A percentile compares a stretch with the other conserved stretches of the same genome.
Evolutionary conservation across 2,113 vertebrate genomes (phyloP).

Genomic region (Oriolus oriolus): DNA sequence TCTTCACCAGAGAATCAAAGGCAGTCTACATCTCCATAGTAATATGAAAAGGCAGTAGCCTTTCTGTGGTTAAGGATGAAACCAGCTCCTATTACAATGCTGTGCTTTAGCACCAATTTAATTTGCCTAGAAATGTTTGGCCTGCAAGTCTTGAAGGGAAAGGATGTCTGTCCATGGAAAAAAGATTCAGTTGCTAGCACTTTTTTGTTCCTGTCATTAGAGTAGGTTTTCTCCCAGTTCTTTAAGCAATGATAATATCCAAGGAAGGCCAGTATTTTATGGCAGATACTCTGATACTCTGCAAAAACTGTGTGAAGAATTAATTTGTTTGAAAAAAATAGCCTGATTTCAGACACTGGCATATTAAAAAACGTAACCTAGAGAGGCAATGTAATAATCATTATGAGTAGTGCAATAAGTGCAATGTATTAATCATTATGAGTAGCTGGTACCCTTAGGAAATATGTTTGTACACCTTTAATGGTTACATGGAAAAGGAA

Average conservation of each 20-base stretch:
- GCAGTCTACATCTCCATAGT: neutral
- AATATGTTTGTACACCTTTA: neutral
- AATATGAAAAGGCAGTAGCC: neutral
- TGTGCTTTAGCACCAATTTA: neutral
- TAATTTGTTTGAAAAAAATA: neutral
- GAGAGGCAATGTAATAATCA: neutral
- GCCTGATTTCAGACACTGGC: neutral
- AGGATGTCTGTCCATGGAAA: neutral
- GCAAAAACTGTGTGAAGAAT: neutral
- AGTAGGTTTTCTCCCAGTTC: neutral
- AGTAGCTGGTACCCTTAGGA: neutral
- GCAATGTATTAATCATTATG: neutral
- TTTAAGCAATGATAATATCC: neutral
- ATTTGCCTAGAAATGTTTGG: neutral
- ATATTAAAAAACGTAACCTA: neutral
- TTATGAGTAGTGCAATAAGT: too few species aligned
- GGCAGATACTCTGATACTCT: neutral
- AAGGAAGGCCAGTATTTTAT: neutral
- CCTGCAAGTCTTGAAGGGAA: neutral
- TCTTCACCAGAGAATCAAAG: constrained; percentile 7
- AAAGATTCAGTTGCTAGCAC: neutral
- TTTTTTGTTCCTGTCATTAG: neutral
- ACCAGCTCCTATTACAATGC: neutral
- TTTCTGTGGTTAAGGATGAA: constrained; percentile 1
- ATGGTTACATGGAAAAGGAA: neutral